Percentiles rank a stretch among this genome's conserved stretches.
These are phyloP conservation scores for Prietella phreatophila DNA, from an alignment of 2,113 vertebrate genomes.

Conservation along the genomic window DNA sequence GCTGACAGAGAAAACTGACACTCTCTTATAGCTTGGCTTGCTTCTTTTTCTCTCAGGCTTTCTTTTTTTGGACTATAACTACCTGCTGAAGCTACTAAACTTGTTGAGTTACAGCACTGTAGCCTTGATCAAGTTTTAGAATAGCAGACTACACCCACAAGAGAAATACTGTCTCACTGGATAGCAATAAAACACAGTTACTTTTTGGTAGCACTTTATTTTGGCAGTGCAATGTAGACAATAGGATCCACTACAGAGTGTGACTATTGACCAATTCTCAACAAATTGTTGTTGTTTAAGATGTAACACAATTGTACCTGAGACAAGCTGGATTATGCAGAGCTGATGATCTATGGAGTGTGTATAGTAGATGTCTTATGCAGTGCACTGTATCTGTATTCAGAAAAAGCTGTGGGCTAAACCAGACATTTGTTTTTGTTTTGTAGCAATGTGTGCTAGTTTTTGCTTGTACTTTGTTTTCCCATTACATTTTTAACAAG, in stretches of 20 bases:
- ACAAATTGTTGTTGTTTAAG: neutral
- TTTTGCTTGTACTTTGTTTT: neutral
- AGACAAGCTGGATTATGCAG: neutral
- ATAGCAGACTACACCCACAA: slow-evolving; percentile 1
- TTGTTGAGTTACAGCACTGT: neutral
- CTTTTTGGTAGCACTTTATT: neutral
- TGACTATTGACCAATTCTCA: neutral
- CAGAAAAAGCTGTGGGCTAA: neutral
- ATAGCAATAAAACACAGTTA: neutral
- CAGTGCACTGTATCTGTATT: neutral
- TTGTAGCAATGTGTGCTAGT: neutral
- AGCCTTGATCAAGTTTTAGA: neutral
- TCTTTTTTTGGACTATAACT: neutral
- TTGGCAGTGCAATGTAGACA: neutral
- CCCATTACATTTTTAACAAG: neutral
- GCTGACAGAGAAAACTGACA: slow-evolving; percentile 27
- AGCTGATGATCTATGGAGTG: neutral
- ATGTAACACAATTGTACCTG: neutral
- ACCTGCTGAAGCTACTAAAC: neutral
- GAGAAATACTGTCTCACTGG: neutral
- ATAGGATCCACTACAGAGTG: neutral
- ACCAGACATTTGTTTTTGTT: neutral
- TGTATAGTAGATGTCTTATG: neutral
- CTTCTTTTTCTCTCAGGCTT: neutral
- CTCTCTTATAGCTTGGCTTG: neutral